These are phyloP conservation scores for Peromyscus melanophrys DNA, from an alignment of 2,797 vertebrate genomes.

Conservation along the genomic window DNA sequence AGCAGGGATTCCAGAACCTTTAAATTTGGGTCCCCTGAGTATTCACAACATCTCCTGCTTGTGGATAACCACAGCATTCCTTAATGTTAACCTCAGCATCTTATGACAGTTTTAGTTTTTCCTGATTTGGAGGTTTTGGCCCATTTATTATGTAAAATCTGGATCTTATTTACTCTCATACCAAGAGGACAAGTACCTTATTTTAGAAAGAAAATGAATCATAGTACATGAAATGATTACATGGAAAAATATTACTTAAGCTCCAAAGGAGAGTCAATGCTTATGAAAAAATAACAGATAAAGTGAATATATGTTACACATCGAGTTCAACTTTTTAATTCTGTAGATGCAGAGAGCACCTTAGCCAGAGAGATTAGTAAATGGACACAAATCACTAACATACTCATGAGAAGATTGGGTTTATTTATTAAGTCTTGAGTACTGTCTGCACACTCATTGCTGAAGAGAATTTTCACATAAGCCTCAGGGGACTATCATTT, in stretches of 20 bases:
- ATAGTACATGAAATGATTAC: constrained; percentile 39
- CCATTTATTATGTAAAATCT: neutral
- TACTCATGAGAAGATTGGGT: neutral
- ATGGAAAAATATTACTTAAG: constrained; percentile 34
- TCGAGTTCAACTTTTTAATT: neutral
- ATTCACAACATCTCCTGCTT: neutral
- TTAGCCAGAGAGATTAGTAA: neutral
- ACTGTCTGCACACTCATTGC: neutral
- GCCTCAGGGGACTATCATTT: neutral
- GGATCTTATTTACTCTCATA: constrained; percentile 49
- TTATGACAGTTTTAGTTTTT: constrained; percentile 43
- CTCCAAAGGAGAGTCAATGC: neutral
- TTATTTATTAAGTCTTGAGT: neutral
- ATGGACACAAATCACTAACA: neutral
- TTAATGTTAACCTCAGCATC: constrained; percentile 21
- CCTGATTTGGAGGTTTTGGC: constrained; percentile 28
- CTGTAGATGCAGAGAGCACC: neutral
- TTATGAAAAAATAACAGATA: constrained; percentile 40
- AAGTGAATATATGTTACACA: constrained; percentile 12
- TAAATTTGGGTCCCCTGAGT: neutral
- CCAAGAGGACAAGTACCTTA: constrained; percentile 16
- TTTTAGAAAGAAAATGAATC: constrained; percentile 53
- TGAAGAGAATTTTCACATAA: neutral
- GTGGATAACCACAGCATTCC: constrained; percentile 25
- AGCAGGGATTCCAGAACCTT: neutral